Evolutionary conservation across 2,113 vertebrate species (phyloP), one percentile per base, ranked within the genome.

Genomic region (Loxodonta africana): DNA sequence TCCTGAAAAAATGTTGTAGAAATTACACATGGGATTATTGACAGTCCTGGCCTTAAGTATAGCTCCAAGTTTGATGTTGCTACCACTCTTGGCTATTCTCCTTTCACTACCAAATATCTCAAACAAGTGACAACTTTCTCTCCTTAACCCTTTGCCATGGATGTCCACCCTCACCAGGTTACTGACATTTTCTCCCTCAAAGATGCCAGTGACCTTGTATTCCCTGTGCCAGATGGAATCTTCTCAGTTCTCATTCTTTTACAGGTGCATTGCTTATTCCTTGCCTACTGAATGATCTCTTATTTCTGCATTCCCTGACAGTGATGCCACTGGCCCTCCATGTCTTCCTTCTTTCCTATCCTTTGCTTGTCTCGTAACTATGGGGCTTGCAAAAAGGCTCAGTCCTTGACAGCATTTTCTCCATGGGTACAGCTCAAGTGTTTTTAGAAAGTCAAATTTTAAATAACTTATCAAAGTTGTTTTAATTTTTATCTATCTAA

Each of bases 401-500:
- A 4, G 21, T 60, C 30, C 65, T 69, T 18, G 57, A 48, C 11
- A 57, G 46, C 2, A 20, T 62, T 62, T 83, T 67, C 67, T 76
- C 57, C 18, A 1, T 23, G 25, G 41, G 20, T 4, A 18, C 20
- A 60, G 53, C 5, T 30, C 53, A 81, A 57, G 44, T 26, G 57
- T 26, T 44, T 81, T 65, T 25, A 28, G 48, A 88, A 77, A 88
- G 67, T 26, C 26, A 63, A n/a, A 25, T 28, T 90, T 82, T 62
- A 25, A 90, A 83, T 28, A 83, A 69, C 85, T 81, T 76, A 57
- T 63, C 30, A 51, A 85, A 62, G 23, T 12, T n/a, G 78, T 53
- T 44, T 85, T 21, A 12, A 37, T 67, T 82, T 86, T 84, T 23
- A 74, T 90, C 81, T 96, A 48, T 90, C 81, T 96, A 48, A 69